Evolutionary conservation across 2,113 vertebrate species (phyloP).

Genomic region (Urocitellus parryii): DNA sequence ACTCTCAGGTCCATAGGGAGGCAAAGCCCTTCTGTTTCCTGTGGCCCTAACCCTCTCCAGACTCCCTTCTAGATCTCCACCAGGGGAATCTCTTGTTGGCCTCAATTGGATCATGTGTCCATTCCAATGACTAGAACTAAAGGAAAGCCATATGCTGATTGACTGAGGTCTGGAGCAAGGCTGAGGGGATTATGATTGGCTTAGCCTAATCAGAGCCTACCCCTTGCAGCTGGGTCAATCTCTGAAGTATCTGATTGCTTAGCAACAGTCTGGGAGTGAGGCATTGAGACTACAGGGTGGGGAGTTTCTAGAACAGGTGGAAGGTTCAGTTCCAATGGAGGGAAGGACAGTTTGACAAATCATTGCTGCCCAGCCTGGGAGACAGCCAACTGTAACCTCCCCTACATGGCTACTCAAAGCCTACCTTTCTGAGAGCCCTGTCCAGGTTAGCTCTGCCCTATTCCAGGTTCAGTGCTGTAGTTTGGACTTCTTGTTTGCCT

Average conservation of each 20-base stretch:
- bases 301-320: not conserved
- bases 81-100: not conserved
- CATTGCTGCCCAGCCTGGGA: not conserved
- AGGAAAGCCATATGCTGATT: constrained; percentile 50
- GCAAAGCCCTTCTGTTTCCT: constrained; percentile 19
- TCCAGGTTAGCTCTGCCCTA: not conserved
- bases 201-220: constrained; percentile 60
- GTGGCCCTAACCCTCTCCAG: not conserved
- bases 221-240: constrained; percentile 65
- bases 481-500: not conserved
- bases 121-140: constrained; percentile 20
- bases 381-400: not conserved
- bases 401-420: not conserved
- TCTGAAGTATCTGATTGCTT: constrained; percentile 44
- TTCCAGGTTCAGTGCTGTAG: not conserved
- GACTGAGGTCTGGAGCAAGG: constrained; percentile 48
- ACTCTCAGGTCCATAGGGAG: not conserved
- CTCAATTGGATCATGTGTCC: not conserved
- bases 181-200: constrained; percentile 65
- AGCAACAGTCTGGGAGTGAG: not conserved
- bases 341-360: not conserved
- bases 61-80: not conserved
- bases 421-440: not conserved
- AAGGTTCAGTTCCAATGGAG: not conserved
- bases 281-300: not conserved